These are phyloP conservation scores for Branchipolynoe longqiensis DNA, from an alignment of 2,888 invertebrate genomes.

Conservation along the genomic window DNA sequence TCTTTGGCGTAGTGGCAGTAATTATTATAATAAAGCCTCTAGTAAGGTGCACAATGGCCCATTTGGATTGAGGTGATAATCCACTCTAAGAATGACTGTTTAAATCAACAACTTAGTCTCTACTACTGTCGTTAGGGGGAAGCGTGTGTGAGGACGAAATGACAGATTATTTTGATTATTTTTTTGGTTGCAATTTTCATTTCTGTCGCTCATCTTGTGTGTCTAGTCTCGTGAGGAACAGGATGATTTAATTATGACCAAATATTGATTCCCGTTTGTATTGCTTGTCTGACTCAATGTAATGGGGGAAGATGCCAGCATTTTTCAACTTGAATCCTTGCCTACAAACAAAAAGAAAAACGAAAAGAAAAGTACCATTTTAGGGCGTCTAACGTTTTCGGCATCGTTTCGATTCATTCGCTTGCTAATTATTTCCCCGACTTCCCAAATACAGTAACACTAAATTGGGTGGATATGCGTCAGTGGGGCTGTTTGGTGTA, in stretches of 20 bases:
- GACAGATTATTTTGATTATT: constrained; percentile 20
- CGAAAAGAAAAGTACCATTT: no score
- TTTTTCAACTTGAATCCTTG: background rate
- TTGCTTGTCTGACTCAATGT: constrained; percentile 21
- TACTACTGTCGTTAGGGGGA: background rate
- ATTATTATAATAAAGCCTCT: background rate
- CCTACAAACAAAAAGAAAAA: no score
- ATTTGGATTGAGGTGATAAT: no score
- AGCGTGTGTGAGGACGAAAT: constrained; percentile 51
- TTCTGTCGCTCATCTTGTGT: constrained; percentile 43
- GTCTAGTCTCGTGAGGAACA: constrained; percentile 26
- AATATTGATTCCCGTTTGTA: no score
- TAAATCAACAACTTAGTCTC: background rate
- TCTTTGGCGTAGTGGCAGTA: background rate
- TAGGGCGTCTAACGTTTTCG: no score
- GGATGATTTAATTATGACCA: no score
- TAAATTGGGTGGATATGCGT: no score
- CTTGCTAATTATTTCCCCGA: background rate
- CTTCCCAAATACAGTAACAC: constrained; percentile 1
- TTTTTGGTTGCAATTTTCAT: constrained; percentile 43
- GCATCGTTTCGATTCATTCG: no score
- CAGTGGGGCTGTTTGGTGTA: no score
- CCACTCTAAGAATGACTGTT: constrained; percentile 19
- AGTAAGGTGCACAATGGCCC: constrained; percentile 13
- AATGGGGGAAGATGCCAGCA: constrained; percentile 11